phyloP scores from a whole-genome alignment of 1,140 invertebrate genomes.

The Oreohelix idahoensis region DNA sequence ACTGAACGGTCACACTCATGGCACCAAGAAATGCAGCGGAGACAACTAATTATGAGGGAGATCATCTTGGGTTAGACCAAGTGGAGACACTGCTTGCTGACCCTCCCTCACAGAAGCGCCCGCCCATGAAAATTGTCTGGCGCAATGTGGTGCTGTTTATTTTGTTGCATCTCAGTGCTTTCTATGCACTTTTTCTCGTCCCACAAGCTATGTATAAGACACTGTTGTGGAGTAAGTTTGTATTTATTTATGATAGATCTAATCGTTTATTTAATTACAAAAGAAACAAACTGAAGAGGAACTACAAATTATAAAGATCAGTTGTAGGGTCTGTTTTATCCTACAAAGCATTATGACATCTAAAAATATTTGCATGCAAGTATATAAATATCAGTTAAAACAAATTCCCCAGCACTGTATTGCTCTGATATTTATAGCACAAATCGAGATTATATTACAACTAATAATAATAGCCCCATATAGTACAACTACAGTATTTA shows the following conservation, averaged over 20 bases:
- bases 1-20: slow-evolving; percentile 23
- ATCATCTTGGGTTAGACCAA: slow-evolving; percentile 38
- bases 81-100: slow-evolving; percentile 43
- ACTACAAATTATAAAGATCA: no score
- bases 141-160: slow-evolving; percentile 90
- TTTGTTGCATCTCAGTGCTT: slow-evolving; percentile 87
- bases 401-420: no score
- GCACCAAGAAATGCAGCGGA: slow-evolving; percentile 48
- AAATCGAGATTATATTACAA: no score
- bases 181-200: slow-evolving; percentile 89
- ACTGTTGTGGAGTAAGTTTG: slow-evolving; percentile 81
- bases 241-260: not conserved
- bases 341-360: no score
- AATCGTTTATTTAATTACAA: no score
- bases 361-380: no score
- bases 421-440: no score
- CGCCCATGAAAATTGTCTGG: slow-evolving; percentile 84
- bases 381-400: no score
- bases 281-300: no score
- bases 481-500: no score
- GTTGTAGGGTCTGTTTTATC: no score
- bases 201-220: slow-evolving; percentile 86
- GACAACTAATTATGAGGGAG: slow-evolving; percentile 31
- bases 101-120: slow-evolving; percentile 42
- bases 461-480: no score